phyloP scores from a whole-genome alignment of 2,888 invertebrate species.

The Lathronympha strigana region DNA sequence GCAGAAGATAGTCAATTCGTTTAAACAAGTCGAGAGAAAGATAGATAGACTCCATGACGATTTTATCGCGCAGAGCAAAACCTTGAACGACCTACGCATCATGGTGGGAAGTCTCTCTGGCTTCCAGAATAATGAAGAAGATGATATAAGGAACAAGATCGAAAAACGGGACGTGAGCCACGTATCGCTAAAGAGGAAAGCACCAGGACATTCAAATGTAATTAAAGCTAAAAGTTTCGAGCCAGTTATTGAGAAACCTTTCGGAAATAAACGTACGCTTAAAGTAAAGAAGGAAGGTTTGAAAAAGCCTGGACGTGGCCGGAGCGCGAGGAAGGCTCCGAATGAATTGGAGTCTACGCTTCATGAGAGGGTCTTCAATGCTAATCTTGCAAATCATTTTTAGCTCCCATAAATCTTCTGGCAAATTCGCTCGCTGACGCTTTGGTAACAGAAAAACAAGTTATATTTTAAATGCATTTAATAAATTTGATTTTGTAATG shows the following conservation, averaged over 20 bases:
- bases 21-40: constrained; percentile 23
- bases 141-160: neutral
- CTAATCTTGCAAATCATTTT: neutral
- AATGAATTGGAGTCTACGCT: neutral
- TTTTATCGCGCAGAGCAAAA: constrained; percentile 2
- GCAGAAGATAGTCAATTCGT: constrained; percentile 27
- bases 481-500: too few species aligned
- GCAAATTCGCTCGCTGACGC: too few species aligned
- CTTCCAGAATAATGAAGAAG: neutral
- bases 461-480: too few species aligned
- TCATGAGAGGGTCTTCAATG: neutral
- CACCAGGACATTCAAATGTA: neutral
- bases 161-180: neutral
- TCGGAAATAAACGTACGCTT: neutral
- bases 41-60: constrained; percentile 28
- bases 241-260: constrained; percentile 3
- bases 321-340: neutral
- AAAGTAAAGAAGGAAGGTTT: constrained; percentile 12
- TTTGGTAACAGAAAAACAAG: too few species aligned
- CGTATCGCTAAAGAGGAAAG: neutral
- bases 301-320: neutral
- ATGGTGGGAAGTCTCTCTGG: constrained; percentile 11
- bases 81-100: constrained; percentile 15
- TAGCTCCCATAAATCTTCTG: too few species aligned
- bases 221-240: constrained; percentile 21